A percentile compares a stretch with the other conserved stretches of the same genome.
Evolutionary conservation across 2,888 invertebrate species (phyloP).

Genomic region (Apotomis turbidana): DNA sequence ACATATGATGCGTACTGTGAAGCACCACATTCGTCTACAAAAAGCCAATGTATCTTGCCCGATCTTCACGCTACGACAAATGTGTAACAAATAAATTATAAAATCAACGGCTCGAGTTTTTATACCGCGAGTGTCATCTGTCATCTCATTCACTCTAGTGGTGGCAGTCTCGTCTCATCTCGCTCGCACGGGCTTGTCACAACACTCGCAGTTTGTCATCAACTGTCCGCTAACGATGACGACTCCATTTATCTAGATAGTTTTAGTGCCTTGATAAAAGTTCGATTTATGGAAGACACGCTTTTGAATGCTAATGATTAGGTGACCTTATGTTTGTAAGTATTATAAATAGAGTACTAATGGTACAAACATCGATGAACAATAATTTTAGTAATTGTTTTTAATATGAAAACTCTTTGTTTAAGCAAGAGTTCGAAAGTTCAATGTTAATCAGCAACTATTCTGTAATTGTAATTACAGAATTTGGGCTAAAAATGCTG

Average conservation of each 20-base stretch:
- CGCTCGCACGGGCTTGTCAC: conserved; percentile 67
- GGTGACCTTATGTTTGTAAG: background rate
- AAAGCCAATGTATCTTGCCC: conserved; percentile 80
- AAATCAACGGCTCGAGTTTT: conserved; percentile 81
- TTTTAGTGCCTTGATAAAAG: conserved; percentile 46
- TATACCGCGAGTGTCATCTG: conserved; percentile 67
- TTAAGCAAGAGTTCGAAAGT: no score
- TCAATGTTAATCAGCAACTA: no score
- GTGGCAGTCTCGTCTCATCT: conserved; percentile 53
- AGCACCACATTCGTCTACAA: conserved; percentile 74
- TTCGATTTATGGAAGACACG: conserved; percentile 20
- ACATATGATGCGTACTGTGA: conserved; percentile 73
- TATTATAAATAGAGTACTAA: background rate
- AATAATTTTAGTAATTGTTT: no score
- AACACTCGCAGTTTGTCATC: conserved; percentile 74
- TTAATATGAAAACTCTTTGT: no score
- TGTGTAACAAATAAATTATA: conserved; percentile 84
- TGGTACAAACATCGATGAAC: background rate
- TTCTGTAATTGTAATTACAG: no score
- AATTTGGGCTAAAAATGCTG: no score
- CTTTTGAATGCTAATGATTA: conserved; percentile 1
- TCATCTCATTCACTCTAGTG: conserved; percentile 57
- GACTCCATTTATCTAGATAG: conserved; percentile 66
- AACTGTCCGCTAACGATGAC: conserved; percentile 72
- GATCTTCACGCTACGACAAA: conserved; percentile 84